Conservation (phyloP, 2,888 invertebrate genomes). For the Plebejus melissa region DNA sequence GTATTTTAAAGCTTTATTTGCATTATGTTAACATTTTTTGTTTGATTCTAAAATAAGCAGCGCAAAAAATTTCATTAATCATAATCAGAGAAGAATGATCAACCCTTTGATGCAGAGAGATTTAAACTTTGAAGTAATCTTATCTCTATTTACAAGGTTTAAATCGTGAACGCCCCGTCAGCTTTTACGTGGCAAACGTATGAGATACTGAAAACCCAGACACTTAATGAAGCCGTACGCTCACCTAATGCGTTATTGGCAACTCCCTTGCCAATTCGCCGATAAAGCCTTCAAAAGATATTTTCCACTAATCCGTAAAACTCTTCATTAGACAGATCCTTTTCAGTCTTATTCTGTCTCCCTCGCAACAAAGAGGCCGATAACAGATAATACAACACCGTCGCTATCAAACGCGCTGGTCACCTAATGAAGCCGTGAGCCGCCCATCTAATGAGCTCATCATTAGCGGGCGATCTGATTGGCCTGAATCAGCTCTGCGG, state of each 20-base stretch:
- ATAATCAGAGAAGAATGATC: neutral
- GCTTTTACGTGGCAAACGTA: too few relatives aligned
- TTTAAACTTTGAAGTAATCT: too few relatives aligned
- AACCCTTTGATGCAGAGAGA: too few relatives aligned
- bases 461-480: constrained; percentile 45
- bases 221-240: neutral
- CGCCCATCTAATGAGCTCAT: constrained; percentile 47
- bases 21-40: constrained; percentile 9
- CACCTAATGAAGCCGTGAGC: constrained; percentile 50
- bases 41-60: neutral
- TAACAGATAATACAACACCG: neutral
- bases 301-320: neutral
- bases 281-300: neutral
- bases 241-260: neutral
- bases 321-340: neutral
- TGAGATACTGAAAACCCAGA: too few relatives aligned
- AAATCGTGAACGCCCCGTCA: too few relatives aligned
- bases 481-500: constrained; percentile 41
- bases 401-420: constrained; percentile 35
- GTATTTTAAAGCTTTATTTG: constrained; percentile 12
- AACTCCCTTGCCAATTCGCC: neutral
- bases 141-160: too few relatives aligned
- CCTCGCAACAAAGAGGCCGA: neutral
- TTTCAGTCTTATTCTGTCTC: neutral
- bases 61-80: neutral